Evolutionary conservation across 2,113 vertebrate species (phyloP).

Genomic region (Parus major): DNA sequence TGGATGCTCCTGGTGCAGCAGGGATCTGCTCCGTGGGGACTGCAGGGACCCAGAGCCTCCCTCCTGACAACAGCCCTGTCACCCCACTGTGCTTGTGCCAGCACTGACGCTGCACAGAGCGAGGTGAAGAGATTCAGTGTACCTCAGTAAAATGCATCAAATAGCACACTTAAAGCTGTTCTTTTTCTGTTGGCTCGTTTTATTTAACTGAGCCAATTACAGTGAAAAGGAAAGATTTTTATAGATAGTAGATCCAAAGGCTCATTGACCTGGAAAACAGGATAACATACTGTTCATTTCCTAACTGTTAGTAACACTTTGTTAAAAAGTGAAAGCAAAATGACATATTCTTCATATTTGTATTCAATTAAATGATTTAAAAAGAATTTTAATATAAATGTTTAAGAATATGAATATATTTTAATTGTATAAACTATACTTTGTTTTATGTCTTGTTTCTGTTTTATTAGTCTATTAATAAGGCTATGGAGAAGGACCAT

Average conservation of each 20-base stretch:
- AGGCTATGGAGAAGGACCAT: slow-evolving; percentile 94
- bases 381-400: not conserved
- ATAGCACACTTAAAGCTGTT: not conserved
- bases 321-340: not conserved
- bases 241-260: not conserved
- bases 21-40: not conserved
- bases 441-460: slow-evolving; percentile 6
- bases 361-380: not conserved
- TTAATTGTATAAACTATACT: not conserved
- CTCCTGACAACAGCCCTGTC: not conserved
- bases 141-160: not conserved
- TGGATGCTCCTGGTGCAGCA: not conserved
- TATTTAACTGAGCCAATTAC: not conserved
- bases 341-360: not conserved
- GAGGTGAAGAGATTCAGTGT: not conserved
- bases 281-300: not conserved
- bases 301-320: not conserved
- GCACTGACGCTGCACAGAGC: not conserved
- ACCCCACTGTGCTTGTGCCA: not conserved
- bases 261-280: not conserved
- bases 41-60: not conserved
- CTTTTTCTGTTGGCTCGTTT: not conserved
- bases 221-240: not conserved
- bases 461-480: slow-evolving; percentile 91
- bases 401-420: not conserved